Percentiles rank a stretch among this genome's conserved stretches.
Evolutionary conservation across 2,797 vertebrate genomes (phyloP).

Genomic region (Mallotus villosus): DNA sequence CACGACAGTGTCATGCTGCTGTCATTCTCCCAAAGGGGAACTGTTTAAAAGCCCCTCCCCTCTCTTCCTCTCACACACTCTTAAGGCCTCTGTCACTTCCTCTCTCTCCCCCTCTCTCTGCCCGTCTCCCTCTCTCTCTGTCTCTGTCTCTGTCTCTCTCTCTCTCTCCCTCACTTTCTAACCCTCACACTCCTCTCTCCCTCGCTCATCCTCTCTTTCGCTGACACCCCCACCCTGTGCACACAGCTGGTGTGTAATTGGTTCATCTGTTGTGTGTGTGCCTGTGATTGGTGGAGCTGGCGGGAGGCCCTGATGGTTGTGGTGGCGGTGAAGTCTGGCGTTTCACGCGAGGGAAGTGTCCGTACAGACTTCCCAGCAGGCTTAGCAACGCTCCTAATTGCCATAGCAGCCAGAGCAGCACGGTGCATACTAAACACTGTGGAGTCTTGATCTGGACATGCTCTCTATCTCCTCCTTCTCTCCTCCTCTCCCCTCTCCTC

Average conservation of each 20-base stretch:
- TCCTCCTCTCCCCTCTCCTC: too few species aligned
- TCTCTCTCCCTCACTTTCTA: constrained; percentile 1
- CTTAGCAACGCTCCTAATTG: background rate
- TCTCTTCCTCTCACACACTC: background rate
- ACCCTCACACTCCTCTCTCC: background rate
- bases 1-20: background rate
- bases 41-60: background rate
- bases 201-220: background rate
- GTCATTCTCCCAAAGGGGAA: background rate
- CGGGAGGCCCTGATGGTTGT: constrained; percentile 25
- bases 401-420: background rate
- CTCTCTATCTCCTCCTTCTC: too few species aligned
- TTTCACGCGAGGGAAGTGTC: constrained; percentile 42
- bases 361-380: constrained; percentile 19
- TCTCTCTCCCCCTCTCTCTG: background rate
- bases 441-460: background rate
- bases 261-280: constrained; percentile 37
- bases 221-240: background rate
- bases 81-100: background rate
- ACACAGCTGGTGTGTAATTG: constrained; percentile 55
- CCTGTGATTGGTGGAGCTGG: constrained; percentile 44
- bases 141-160: background rate
- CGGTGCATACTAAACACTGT: too few species aligned
- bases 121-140: background rate
- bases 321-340: constrained; percentile 30